phyloP scores from a whole-genome alignment of 2,888 invertebrate species.

The Lycocerus yunnanus region DNA sequence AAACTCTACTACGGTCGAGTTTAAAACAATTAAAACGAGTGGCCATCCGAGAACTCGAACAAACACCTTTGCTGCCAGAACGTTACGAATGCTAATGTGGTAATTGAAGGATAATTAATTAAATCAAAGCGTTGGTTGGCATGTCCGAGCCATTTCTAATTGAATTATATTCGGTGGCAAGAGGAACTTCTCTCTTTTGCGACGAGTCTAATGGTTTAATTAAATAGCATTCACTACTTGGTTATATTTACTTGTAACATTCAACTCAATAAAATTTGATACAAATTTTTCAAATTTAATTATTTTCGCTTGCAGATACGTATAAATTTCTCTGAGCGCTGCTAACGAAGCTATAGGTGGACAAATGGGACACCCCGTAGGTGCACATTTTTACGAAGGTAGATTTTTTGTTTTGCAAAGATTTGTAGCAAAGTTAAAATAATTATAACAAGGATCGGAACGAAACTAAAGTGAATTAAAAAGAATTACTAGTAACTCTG shows the following conservation, averaged over 20 bases:
- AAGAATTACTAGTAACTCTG: background rate
- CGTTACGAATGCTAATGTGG: conserved; percentile 45
- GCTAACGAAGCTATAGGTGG: background rate
- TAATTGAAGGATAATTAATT: conserved; percentile 52
- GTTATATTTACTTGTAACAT: conserved; percentile 32
- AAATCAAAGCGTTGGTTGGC: conserved; percentile 45
- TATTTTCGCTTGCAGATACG: background rate
- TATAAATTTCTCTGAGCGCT: too few species aligned
- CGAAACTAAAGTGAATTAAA: background rate
- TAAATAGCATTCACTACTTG: conserved; percentile 34
- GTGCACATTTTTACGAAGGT: background rate
- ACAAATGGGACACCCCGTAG: background rate
- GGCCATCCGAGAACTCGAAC: conserved; percentile 20
- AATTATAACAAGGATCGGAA: background rate
- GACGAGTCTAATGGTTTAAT: conserved; percentile 40
- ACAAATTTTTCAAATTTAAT: background rate
- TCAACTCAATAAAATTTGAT: background rate
- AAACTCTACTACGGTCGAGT: background rate
- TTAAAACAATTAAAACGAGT: conserved; percentile 25
- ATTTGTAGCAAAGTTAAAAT: too few species aligned
- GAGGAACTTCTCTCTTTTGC: conserved; percentile 38
- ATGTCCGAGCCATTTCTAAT: conserved; percentile 44
- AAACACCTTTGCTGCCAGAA: conserved; percentile 36
- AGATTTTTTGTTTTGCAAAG: background rate
- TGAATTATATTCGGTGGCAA: conserved; percentile 43